These are phyloP conservation scores for Mobula birostris DNA, from an alignment of 2,113 vertebrate species.

Conservation along the genomic window DNA sequence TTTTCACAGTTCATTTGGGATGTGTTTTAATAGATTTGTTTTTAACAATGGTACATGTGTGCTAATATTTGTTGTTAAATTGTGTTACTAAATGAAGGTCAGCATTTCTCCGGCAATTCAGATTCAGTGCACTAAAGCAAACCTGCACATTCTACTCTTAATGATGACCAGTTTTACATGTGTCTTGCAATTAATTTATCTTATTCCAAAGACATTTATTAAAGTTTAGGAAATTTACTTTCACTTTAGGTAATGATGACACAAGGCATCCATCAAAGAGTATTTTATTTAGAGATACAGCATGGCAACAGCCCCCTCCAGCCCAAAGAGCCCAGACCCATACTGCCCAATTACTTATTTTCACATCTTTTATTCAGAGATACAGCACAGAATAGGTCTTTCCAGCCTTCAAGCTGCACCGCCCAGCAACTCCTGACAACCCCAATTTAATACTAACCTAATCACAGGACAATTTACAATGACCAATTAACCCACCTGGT, in stretches of 20 bases:
- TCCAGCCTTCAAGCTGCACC: too few species aligned
- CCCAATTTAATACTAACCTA: too few species aligned
- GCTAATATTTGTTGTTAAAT: neutral
- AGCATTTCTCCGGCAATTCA: neutral
- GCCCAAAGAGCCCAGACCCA: too few species aligned
- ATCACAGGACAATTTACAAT: too few species aligned
- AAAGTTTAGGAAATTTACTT: neutral
- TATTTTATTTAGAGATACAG: neutral
- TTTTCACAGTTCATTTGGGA: neutral
- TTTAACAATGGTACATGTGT: neutral
- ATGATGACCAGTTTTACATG: neutral
- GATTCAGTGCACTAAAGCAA: neutral
- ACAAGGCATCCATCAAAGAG: neutral
- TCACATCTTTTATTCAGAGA: too few species aligned
- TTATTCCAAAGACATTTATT: neutral
- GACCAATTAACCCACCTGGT: too few species aligned
- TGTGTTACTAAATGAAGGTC: neutral
- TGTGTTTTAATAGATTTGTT: neutral
- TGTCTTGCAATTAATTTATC: neutral
- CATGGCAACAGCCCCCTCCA: too few species aligned
- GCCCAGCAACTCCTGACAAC: too few species aligned
- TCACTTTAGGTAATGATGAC: neutral
- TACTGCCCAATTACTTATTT: too few species aligned
- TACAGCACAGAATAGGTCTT: too few species aligned
- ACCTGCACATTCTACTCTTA: neutral